These are phyloP conservation scores for Artemia sinica DNA, from an alignment of 2,888 invertebrate species.

Conservation along the genomic window DNA sequence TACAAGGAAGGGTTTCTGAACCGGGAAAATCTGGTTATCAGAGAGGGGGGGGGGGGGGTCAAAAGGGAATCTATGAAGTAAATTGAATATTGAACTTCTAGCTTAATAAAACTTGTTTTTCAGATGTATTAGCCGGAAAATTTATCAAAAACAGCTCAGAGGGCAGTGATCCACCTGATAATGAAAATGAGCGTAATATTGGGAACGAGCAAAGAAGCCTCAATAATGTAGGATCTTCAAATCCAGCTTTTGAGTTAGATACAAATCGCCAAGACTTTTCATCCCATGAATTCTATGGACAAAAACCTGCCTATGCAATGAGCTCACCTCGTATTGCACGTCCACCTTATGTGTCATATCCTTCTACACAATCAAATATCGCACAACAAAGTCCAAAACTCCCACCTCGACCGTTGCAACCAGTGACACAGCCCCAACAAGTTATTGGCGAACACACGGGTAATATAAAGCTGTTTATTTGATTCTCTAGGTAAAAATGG, in stretches of 20 bases:
- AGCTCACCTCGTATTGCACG: constrained; percentile 8
- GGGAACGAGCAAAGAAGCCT: constrained; percentile 7
- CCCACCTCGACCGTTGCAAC: neutral
- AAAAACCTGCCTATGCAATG: constrained; percentile 1
- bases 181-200: neutral
- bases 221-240: constrained; percentile 1
- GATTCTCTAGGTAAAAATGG: too few relatives aligned
- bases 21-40: too few relatives aligned
- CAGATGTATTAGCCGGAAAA: constrained; percentile 2
- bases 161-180: constrained; percentile 1
- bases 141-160: neutral
- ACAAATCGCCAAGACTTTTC: neutral
- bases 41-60: too few relatives aligned
- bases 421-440: neutral
- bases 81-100: too few relatives aligned
- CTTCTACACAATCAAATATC: neutral
- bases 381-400: constrained; percentile 1
- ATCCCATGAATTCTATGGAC: constrained; percentile 1
- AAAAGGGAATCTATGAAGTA: too few relatives aligned
- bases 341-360: neutral
- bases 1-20: too few relatives aligned
- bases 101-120: neutral
- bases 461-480: too few relatives aligned
- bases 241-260: neutral
- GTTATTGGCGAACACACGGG: neutral